These are phyloP conservation scores for Odobenus rosmarus DNA, from an alignment of 2,113 vertebrate genomes.

Conservation along the genomic window DNA sequence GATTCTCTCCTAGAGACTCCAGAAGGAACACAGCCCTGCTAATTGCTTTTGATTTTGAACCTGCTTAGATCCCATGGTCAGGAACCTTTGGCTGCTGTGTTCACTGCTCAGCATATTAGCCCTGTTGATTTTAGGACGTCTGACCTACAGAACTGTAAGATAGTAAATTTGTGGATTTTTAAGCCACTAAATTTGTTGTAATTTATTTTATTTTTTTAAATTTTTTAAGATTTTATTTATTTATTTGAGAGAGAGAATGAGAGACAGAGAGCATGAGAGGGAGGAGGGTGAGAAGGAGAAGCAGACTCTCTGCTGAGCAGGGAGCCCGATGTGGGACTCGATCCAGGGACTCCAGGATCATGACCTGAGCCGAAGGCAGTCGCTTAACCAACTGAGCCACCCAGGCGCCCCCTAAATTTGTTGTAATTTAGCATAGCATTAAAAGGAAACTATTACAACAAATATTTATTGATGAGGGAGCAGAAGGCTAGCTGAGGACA, in stretches of 20 bases:
- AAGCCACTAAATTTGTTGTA: not conserved
- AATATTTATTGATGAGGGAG: not conserved
- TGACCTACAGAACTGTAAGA: not conserved
- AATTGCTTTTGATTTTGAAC: not conserved
- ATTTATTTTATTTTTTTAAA: too few species aligned
- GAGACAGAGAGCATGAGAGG: too few species aligned
- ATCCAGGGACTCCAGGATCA: too few species aligned
- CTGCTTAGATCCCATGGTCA: not conserved
- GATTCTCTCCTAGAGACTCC: not conserved
- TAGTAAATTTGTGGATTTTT: not conserved
- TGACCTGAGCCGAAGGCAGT: too few species aligned
- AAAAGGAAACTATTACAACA: not conserved
- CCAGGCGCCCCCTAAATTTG: too few species aligned
- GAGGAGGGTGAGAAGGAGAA: too few species aligned
- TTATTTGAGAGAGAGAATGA: too few species aligned
- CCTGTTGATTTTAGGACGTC: not conserved
- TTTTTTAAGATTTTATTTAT: too few species aligned
- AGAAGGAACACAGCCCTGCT: not conserved
- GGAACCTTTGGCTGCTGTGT: not conserved
- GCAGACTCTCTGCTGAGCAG: too few species aligned
- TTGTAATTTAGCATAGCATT: not conserved
- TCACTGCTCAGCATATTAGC: not conserved
- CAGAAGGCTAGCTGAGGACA: too few species aligned
- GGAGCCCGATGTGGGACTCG: too few species aligned
- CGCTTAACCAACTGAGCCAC: too few species aligned